Conservation (phyloP, 2,113 vertebrate genomes). For the Brevimyrus niger region DNA sequence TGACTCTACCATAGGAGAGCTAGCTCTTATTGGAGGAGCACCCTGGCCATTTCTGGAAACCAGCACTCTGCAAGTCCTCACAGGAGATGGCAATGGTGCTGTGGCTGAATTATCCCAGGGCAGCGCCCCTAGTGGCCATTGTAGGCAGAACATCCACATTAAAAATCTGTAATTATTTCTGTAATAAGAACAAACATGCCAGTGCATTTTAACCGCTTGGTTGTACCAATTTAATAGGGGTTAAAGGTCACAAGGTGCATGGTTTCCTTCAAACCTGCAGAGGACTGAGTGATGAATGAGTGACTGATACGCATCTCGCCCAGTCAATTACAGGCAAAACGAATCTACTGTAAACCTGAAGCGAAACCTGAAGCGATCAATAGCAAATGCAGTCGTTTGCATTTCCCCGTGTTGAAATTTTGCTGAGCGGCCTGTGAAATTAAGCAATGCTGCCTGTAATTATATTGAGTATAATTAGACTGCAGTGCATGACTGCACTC, state of each 20-base stretch:
- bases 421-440: background rate
- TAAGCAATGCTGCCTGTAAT: background rate
- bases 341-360: background rate
- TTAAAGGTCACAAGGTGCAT: background rate
- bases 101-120: background rate
- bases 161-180: background rate
- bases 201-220: background rate
- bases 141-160: background rate
- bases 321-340: background rate
- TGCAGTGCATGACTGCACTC: background rate
- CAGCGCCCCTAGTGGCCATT: background rate
- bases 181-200: background rate
- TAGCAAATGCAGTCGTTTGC: background rate
- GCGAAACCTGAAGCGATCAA: background rate
- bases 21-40: background rate
- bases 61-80: background rate
- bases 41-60: background rate
- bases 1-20: background rate
- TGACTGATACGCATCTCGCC: background rate
- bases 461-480: background rate
- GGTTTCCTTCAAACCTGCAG: background rate
- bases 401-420: background rate
- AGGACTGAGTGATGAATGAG: background rate
- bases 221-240: background rate
- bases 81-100: background rate